phyloP scores from a whole-genome alignment of 2,797 vertebrate species.

The Meda fulgida region DNA sequence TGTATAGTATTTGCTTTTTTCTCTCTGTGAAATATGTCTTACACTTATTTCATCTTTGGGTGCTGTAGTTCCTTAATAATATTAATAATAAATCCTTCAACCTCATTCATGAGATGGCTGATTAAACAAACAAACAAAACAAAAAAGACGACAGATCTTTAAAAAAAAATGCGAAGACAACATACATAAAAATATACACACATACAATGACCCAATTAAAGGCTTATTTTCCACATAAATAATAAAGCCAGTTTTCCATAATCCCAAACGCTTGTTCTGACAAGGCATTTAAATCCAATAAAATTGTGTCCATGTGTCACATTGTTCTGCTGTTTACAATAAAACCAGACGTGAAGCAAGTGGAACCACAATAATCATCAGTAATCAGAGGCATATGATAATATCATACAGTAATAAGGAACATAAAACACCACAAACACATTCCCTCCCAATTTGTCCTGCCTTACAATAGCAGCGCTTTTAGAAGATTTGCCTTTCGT shows the following conservation, averaged over 20 bases:
- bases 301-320: constrained; percentile 52
- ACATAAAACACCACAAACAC: constrained; percentile 59
- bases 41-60: constrained; percentile 42
- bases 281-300: constrained; percentile 21
- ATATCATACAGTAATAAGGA: constrained; percentile 63
- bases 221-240: constrained; percentile 36
- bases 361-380: constrained; percentile 65
- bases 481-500: constrained; percentile 72
- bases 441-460: constrained; percentile 73
- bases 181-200: constrained; percentile 34
- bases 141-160: too few species aligned
- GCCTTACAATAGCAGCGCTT: constrained; percentile 87
- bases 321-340: constrained; percentile 56
- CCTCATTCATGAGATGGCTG: constrained; percentile 24
- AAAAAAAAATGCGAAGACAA: neutral
- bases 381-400: constrained; percentile 69
- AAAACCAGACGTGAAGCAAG: constrained; percentile 60
- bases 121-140: constrained; percentile 13
- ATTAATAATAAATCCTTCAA: constrained; percentile 26
- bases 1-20: constrained; percentile 26
- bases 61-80: constrained; percentile 58
- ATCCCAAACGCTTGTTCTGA: constrained; percentile 36
- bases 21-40: neutral
- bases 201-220: constrained; percentile 32
- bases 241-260: constrained; percentile 51